Evolutionary conservation across 1,140 invertebrate species (phyloP).

Genomic region (Ylistrum balloti): DNA sequence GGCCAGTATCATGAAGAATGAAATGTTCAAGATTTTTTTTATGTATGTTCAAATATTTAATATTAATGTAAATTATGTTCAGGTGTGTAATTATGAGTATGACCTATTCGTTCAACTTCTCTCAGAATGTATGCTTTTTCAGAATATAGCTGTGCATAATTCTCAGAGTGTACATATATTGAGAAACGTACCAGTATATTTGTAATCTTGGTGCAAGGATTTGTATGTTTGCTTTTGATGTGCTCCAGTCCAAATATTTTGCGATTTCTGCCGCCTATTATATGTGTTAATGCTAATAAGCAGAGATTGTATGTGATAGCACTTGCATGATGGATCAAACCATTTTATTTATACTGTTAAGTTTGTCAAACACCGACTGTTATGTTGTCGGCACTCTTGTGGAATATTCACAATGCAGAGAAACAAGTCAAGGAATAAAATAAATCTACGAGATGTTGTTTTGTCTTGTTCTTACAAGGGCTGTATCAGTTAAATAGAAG

Average conservation of each 20-base stretch:
- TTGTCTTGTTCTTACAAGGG: no score
- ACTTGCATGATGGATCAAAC: conserved; percentile 19
- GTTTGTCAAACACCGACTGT: conserved; percentile 14
- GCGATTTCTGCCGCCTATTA: not conserved
- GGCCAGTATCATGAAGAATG: conserved; percentile 5
- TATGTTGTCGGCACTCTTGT: not conserved
- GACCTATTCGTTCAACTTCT: not conserved
- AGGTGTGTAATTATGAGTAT: not conserved
- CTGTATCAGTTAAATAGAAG: no score
- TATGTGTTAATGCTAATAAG: conserved; percentile 18
- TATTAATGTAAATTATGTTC: not conserved
- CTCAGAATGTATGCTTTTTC: not conserved
- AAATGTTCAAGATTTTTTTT: not conserved
- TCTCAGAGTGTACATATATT: not conserved
- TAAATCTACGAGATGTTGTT: not conserved
- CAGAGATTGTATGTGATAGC: conserved; percentile 18
- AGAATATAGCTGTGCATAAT: not conserved
- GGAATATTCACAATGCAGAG: conserved; percentile 10
- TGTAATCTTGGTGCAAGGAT: conserved; percentile 22
- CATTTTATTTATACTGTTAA: conserved; percentile 40
- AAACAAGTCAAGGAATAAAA: conserved; percentile 20
- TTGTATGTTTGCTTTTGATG: conserved; percentile 35
- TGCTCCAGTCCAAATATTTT: conserved; percentile 9
- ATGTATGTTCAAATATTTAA: not conserved
- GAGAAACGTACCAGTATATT: not conserved